Evolutionary conservation across 2,888 invertebrate genomes (phyloP).

Genomic region (Eremobia ochroleuca): DNA sequence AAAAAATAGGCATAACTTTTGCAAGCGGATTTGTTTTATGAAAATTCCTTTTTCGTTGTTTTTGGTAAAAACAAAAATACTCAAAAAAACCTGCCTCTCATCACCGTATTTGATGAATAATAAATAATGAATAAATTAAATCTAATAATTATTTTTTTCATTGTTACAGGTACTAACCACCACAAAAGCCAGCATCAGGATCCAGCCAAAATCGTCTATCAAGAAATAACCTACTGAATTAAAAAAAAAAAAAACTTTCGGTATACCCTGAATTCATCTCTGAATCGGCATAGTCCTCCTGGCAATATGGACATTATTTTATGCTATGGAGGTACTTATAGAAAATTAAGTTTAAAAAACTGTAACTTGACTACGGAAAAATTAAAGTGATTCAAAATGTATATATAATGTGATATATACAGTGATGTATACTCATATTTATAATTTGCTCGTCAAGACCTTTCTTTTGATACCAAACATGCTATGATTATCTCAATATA

Average conservation of each 20-base stretch:
- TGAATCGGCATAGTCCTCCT: background rate
- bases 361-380: too few species aligned
- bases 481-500: too few species aligned
- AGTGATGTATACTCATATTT: too few species aligned
- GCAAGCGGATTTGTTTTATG: too few species aligned
- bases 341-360: too few species aligned
- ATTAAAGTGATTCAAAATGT: too few species aligned
- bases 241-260: background rate
- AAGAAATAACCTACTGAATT: background rate
- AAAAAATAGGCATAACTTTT: background rate
- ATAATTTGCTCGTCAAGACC: too few species aligned
- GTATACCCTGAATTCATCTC: background rate
- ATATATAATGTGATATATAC: too few species aligned
- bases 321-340: background rate
- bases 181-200: background rate
- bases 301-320: background rate
- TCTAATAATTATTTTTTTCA: background rate
- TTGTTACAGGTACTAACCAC: conserved; percentile 44
- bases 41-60: background rate
- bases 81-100: background rate
- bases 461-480: too few species aligned
- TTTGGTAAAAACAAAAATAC: background rate
- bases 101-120: background rate
- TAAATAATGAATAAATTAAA: background rate
- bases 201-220: background rate